Evolutionary conservation across 2,888 invertebrate species (phyloP), one percentile per base, ranked within the genome.

Genomic region (Onchidella celtica): DNA sequence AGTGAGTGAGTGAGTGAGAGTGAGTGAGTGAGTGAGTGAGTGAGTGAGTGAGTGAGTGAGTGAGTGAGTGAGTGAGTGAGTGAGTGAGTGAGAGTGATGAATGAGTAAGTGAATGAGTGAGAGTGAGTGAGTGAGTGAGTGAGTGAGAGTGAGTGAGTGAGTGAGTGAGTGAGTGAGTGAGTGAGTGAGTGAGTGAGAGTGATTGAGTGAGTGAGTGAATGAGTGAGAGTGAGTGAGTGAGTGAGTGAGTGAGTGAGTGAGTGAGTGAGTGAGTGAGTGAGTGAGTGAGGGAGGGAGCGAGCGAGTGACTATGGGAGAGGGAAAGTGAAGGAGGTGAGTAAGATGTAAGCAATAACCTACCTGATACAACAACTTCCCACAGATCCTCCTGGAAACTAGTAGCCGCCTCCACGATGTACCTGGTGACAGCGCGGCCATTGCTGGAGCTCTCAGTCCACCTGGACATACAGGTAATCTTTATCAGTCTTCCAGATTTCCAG

Each of bases 361-460:
- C 57, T 61, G 27, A 70, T 21, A 79, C 17, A 21, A 36, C 79
- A 9, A 69, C 59, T 11, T 59, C 29, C 79, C 70, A 79, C 27
- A 34, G n/a, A 4, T 79, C 40, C 24, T 63, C 27, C 40, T 87
- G 84, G 55, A 75, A 86, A 21, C 38, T 57, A 17, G 86, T 88
- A 24, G 74, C 80, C 0, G 87, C 86, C 40, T 96, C 95, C n/a
- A 99, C 95, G 9, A 95, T 95, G 91, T 98, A 98, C 85, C 95
- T 95, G 9, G 94, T 94, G 81, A 98, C 96, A 0, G 95, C 95
- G 27, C 96, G 95, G 0, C 98, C 98, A 93, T 98, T 97, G 21
- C 95, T 95, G 34, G 97, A 96, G 27, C 97, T 97, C 93, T 83
- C 80, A 0, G 86, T 88, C 90, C 90, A 90, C 32, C 79, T 79